Percentiles rank a stretch among this genome's conserved stretches.
Evolutionary conservation across 2,888 invertebrate species (phyloP).

Genomic region (Polymixis flavicincta): DNA sequence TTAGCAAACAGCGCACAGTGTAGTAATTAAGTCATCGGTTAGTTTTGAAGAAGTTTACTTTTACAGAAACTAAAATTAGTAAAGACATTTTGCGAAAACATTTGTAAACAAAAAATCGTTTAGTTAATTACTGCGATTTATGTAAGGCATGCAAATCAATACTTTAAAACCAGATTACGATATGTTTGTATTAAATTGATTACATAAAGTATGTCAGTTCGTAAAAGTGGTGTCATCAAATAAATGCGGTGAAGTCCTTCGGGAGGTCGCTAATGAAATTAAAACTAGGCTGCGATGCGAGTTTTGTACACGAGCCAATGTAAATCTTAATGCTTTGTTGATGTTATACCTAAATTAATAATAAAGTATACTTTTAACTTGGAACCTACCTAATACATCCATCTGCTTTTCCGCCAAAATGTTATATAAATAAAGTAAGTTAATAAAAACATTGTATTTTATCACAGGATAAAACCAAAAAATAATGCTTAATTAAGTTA

Average conservation of each 20-base stretch:
- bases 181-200: constrained; percentile 12
- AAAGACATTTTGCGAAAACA: background rate
- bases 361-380: background rate
- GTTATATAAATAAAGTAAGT: background rate
- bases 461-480: background rate
- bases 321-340: background rate
- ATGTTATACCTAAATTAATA: background rate
- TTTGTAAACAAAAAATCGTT: background rate
- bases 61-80: too few relatives aligned
- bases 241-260: constrained; percentile 7
- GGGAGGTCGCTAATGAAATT: constrained; percentile 38
- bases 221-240: constrained; percentile 10
- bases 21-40: background rate
- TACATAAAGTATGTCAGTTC: constrained; percentile 18
- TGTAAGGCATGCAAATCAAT: background rate
- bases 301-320: too few relatives aligned
- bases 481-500: constrained; percentile 39
- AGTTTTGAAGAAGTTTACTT: background rate
- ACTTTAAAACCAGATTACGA: constrained; percentile 1
- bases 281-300: constrained; percentile 1
- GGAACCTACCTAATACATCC: background rate
- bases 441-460: background rate
- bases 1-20: background rate
- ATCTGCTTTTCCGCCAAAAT: too few relatives aligned
- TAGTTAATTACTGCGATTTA: background rate